Conservation (phyloP, 2,113 vertebrate species). For the Machaerirhynchus nigripectus region DNA sequence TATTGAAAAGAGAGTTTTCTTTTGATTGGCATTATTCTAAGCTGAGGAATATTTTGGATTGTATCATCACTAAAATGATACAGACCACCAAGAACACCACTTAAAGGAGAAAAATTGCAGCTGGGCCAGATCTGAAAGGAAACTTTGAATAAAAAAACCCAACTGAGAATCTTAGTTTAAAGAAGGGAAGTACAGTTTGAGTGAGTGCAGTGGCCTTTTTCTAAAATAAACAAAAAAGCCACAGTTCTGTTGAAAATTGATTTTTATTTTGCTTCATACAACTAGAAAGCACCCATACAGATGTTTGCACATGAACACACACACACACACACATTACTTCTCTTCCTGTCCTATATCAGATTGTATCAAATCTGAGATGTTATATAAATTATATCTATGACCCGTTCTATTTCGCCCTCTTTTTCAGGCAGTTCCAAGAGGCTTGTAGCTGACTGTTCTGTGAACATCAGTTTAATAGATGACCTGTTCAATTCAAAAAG, state of each 20-base stretch:
- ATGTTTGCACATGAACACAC: background rate
- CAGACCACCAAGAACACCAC: background rate
- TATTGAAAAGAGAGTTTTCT: background rate
- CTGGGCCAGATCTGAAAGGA: background rate
- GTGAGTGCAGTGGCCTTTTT: background rate
- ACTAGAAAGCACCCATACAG: background rate
- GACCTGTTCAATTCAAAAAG: background rate
- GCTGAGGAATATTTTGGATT: background rate
- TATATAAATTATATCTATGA: background rate
- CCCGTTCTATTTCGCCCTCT: background rate
- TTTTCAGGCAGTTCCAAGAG: background rate
- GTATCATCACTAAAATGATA: background rate
- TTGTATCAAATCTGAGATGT: background rate
- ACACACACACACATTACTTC: background rate
- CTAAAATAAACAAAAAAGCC: background rate
- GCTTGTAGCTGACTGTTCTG: slow-evolving; percentile 4
- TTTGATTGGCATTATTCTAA: slow-evolving; percentile 23
- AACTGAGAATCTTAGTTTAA: background rate
- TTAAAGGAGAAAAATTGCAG: background rate
- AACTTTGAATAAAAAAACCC: background rate
- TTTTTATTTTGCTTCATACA: background rate
- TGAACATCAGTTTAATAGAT: slow-evolving; percentile 7
- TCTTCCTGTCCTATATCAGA: background rate
- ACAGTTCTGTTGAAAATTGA: background rate
- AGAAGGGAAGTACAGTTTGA: background rate